Evolutionary conservation across 1,140 invertebrate species (phyloP).

Genomic region (Drosophila pallidifrons): DNA sequence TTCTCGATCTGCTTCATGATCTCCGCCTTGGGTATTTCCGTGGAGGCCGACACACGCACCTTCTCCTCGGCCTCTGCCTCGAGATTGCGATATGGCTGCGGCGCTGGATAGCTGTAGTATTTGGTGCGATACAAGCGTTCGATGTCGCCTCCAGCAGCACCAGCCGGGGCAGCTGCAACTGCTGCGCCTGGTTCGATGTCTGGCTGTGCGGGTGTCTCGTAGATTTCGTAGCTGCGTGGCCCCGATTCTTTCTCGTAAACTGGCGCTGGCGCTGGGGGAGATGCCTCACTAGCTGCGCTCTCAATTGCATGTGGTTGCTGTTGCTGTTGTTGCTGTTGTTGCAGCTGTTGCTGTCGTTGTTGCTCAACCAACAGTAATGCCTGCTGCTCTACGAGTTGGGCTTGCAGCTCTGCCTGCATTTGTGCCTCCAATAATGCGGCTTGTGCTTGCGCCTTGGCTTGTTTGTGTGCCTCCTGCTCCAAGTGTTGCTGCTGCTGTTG

Average conservation of each 20-base stretch:
- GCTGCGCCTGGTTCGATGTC: background rate
- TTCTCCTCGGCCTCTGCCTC: conserved; percentile 72
- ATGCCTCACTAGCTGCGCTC: background rate
- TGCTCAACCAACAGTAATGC: conserved; percentile 41
- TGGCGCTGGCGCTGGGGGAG: conserved; percentile 47
- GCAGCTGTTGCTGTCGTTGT: conserved; percentile 38
- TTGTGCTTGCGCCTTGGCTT: conserved; percentile 42
- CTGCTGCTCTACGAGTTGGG: conserved; percentile 52
- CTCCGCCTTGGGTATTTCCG: conserved; percentile 83
- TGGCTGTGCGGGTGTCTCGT: conserved; percentile 50
- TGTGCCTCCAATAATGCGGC: conserved; percentile 43
- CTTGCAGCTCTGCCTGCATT: conserved; percentile 47
- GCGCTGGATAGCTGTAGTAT: conserved; percentile 55
- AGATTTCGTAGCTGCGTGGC: conserved; percentile 71
- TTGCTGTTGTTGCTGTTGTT: conserved; percentile 12
- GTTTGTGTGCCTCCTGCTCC: conserved; percentile 36
- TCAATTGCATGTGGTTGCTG: conserved; percentile 22
- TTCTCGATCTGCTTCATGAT: conserved; percentile 84
- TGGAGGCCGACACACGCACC: conserved; percentile 76
- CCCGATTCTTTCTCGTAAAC: conserved; percentile 77
- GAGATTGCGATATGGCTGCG: conserved; percentile 49
- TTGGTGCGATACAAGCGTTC: conserved; percentile 80
- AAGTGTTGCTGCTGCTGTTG: conserved; percentile 33
- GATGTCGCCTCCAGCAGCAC: conserved; percentile 41
- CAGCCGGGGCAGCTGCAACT: no score